Conservation (phyloP, 2,113 vertebrate genomes). For the Mesitornis unicolor region DNA sequence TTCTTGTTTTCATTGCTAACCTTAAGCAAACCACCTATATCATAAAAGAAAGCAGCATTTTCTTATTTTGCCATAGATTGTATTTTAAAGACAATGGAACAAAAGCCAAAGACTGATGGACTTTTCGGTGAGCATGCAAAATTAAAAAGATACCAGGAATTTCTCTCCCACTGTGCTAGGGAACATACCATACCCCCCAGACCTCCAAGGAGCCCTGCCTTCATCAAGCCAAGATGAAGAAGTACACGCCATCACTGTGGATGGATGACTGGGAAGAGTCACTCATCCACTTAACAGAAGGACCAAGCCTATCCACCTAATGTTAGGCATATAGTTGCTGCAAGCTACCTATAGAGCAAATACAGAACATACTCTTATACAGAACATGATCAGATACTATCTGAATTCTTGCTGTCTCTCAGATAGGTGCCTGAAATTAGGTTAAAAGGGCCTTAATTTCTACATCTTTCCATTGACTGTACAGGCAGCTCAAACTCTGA, state of each 20-base stretch:
- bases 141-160: neutral
- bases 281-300: neutral
- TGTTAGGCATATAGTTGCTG: neutral
- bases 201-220: neutral
- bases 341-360: neutral
- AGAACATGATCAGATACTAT: neutral
- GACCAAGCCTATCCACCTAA: neutral
- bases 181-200: neutral
- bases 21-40: neutral
- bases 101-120: neutral
- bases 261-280: neutral
- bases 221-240: neutral
- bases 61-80: neutral
- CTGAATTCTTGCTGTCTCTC: neutral
- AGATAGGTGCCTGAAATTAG: neutral
- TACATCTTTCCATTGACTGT: neutral
- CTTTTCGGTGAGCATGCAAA: neutral
- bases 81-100: neutral
- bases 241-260: neutral
- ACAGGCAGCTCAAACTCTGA: neutral
- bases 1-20: neutral
- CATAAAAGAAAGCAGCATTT: neutral
- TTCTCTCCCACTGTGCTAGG: neutral
- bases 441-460: neutral
- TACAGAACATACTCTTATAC: neutral